Base-by-base conservation (phyloP, 1,140 invertebrate genomes). In the Bradynema listronoti region DNA sequence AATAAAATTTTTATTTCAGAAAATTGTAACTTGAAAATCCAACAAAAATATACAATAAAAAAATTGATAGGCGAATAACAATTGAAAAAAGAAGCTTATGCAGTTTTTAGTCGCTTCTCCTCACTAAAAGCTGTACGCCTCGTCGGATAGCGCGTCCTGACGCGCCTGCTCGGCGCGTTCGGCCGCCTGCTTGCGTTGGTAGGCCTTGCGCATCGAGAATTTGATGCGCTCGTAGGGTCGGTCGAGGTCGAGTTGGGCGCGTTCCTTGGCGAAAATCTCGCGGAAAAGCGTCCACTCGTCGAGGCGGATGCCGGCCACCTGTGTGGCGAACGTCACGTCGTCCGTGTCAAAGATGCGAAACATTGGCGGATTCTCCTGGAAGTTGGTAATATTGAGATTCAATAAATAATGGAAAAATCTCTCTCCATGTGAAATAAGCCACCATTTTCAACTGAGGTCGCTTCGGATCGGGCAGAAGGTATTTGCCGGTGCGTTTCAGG, bases 381-480 rank as follows among this genome's bases (percentile, higher is more conserved):
- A 39, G 25, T 5, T 19, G 19, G 36, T 39, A 11, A 39, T 11
- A 19, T 39, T 39, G 11, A 39, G 11, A 19, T 19, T 11, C 36
- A 39, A 39, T 11, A 39, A 39, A 11, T 39, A 39, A 19, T 11
- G 36, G 19, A 39, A 19, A 11, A 11, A 11, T 39, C 36, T 39
- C 11, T 39, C 36, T 39, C 36, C 36, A 39, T 11, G 19, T 11
- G 19, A 39, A 39, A 11, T 11, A 11, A 19, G 36, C 19, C 36
- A 75, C 66, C 72, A 54, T 69, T 34, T 68, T 58, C 9, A 72
- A 25, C 41, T 73, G 71, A 4, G 69, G 71, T 33, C 56, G 61
- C 33, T 73, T 73, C 19, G 54, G 33, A 33, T 73, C 71, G 24
- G 71, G 71, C 0, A 62, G 71, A 1, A 53, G 32, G 57, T 71